Evolutionary conservation across 2,797 vertebrate species (phyloP), one percentile per base, ranked within the genome.

Genomic region (Esox masquinongy): DNA sequence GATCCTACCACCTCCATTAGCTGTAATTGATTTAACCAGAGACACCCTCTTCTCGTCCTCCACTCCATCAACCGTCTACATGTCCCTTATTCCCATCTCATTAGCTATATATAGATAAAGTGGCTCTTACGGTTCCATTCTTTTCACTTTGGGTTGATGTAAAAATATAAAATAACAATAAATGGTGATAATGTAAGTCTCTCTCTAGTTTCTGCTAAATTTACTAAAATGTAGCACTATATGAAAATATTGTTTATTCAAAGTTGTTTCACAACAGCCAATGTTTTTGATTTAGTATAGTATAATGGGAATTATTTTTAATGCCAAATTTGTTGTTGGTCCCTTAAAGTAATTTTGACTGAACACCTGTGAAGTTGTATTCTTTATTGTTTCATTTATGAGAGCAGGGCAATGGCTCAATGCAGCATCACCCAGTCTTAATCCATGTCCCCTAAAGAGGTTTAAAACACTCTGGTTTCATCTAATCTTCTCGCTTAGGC

Each of bases 381-480:
- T 92, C 88, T 84, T 85, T 84, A 90, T 93, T 89, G 90, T 95
- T 95, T 96, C 85, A 88, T 93, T 90, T 90, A 89, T 84, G 83
- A 87, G 88, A 87, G 88, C 89, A 87, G 86, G 83, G 90, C 87
- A 85, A 91, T 91, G 90, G 86, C 93, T 92, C 74, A 92, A 90
- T 94, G 86, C 85, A 91, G 85, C 86, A 87, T 88, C 91, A 92
- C 84, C 90, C 82, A 79, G 80, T 79, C 91, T 97, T 97, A 99
- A 98, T 97, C 96, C 93, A 29, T 84, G 88, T 91, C 92, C 95
- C 94, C 95, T 93, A 94, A 96, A 93, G 94, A 94, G 95, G 95
- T 96, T 98, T 97, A 98, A 95, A 93, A 94, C 93, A 94, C 98
- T 99, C 96, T 89, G 92, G 97, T 99, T 99, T 97, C 97, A 97